Percentiles rank a stretch among this genome's conserved stretches.
Conservation (phyloP, 2,797 vertebrate genomes). For the Trachurus trachurus region DNA sequence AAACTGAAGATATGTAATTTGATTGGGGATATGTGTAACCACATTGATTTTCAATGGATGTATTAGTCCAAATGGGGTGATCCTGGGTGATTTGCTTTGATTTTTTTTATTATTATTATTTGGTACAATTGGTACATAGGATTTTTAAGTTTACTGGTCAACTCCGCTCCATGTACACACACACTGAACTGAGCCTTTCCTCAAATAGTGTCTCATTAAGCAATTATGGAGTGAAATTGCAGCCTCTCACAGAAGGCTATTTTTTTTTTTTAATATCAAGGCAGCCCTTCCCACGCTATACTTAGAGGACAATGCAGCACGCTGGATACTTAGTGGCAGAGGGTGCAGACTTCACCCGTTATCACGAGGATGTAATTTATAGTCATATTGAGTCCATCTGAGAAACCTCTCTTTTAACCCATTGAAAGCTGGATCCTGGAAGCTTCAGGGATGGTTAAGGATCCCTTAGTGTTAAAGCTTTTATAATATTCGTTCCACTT, state of each 20-base stretch:
- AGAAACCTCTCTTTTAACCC: conserved; percentile 10
- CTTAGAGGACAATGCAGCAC: conserved; percentile 18
- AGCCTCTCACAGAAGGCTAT: conserved; percentile 25
- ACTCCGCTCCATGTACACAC: not conserved
- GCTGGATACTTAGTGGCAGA: conserved; percentile 21
- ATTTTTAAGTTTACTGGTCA: conserved; percentile 3
- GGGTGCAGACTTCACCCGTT: conserved; percentile 20
- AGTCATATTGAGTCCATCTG: conserved; percentile 10
- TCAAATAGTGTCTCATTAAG: conserved; percentile 19
- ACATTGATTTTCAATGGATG: not conserved
- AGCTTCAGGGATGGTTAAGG: not conserved
- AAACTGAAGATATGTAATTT: not conserved
- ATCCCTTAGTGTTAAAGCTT: conserved; percentile 1
- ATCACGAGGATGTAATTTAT: conserved; percentile 12
- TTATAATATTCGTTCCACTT: conserved; percentile 36
- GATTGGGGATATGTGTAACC: not conserved
- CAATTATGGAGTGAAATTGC: conserved; percentile 25
- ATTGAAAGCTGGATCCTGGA: not conserved
- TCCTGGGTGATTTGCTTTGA: not conserved
- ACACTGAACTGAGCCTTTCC: not conserved
- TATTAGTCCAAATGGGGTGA: not conserved
- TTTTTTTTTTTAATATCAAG: conserved; percentile 23
- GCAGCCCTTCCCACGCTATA: conserved; percentile 2
- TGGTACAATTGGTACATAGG: not conserved
- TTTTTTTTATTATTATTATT: not conserved